Evolutionary conservation across 2,797 vertebrate genomes (phyloP).

Genomic region (Hemitrygon akajei): DNA sequence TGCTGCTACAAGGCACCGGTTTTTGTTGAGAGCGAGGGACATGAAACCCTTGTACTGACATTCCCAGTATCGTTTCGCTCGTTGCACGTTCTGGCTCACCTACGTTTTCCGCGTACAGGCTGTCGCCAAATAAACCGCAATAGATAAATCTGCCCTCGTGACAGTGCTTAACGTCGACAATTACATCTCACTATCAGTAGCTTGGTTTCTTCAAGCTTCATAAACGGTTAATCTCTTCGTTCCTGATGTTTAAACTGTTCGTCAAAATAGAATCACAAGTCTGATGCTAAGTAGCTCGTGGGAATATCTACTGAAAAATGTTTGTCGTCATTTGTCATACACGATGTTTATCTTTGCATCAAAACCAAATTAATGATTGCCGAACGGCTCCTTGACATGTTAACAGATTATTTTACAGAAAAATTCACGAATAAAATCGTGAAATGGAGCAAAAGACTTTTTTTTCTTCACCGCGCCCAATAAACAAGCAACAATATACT

Average conservation of each 20-base stretch:
- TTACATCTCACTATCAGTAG: not conserved
- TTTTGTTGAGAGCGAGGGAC: not conserved
- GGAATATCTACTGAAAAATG: not conserved
- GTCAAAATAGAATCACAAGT: not conserved
- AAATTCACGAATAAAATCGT: not conserved
- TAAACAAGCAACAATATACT: not conserved
- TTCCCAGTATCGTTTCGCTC: not conserved
- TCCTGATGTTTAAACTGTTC: not conserved
- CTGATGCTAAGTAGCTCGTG: not conserved
- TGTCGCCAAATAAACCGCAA: not conserved
- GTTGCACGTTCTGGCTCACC: not conserved
- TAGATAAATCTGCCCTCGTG: not conserved
- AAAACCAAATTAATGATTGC: not conserved
- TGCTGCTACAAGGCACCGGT: too few species aligned
- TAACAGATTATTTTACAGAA: not conserved
- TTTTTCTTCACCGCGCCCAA: too few species aligned
- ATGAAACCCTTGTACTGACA: not conserved
- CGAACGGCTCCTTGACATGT: too few species aligned
- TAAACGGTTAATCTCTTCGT: not conserved
- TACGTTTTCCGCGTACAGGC: not conserved
- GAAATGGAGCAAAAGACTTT: not conserved
- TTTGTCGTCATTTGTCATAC: not conserved
- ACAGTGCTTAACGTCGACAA: not conserved
- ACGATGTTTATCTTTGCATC: not conserved
- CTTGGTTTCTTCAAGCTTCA: not conserved